A percentile compares a stretch with the other conserved stretches of the same genome.
Evolutionary conservation across 1,140 invertebrate species (phyloP).

Genomic region (Limonius californicus): DNA sequence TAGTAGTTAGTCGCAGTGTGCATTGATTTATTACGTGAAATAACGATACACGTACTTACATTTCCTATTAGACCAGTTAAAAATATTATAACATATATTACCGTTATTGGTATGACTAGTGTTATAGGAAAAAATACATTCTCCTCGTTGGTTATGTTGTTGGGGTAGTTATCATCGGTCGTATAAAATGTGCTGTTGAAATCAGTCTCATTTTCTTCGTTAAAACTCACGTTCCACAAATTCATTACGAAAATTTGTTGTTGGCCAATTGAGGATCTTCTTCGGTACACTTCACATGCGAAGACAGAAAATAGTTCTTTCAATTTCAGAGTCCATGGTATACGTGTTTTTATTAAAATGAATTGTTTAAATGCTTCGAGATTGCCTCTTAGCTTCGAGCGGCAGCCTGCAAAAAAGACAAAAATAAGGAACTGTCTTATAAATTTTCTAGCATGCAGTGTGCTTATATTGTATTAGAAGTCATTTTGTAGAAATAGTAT

Average conservation of each 20-base stretch:
- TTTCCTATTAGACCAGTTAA: constrained; percentile 81
- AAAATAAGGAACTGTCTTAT: too few relatives aligned
- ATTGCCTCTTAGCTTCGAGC: too few relatives aligned
- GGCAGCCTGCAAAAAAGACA: too few relatives aligned
- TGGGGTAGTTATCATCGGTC: background rate
- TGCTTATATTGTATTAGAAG: too few relatives aligned
- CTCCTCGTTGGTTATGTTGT: background rate
- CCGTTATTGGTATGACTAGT: constrained; percentile 57
- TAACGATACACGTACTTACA: constrained; percentile 80
- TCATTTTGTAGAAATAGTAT: too few relatives aligned
- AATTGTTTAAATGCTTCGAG: background rate
- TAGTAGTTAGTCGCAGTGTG: constrained; percentile 83
- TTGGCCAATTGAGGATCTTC: too few relatives aligned
- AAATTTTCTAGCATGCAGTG: too few relatives aligned
- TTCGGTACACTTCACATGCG: too few relatives aligned
- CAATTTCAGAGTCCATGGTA: background rate
- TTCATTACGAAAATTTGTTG: background rate
- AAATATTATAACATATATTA: constrained; percentile 75
- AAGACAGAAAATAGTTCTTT: too few relatives aligned
- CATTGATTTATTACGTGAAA: constrained; percentile 76
- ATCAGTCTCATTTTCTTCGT: background rate
- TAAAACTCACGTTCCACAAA: background rate
- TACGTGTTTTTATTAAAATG: background rate
- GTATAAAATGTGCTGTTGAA: background rate
- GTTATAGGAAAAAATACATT: constrained; percentile 25